Evolutionary conservation across 2,888 invertebrate genomes (phyloP).

Genomic region (Deilephila elpenor): DNA sequence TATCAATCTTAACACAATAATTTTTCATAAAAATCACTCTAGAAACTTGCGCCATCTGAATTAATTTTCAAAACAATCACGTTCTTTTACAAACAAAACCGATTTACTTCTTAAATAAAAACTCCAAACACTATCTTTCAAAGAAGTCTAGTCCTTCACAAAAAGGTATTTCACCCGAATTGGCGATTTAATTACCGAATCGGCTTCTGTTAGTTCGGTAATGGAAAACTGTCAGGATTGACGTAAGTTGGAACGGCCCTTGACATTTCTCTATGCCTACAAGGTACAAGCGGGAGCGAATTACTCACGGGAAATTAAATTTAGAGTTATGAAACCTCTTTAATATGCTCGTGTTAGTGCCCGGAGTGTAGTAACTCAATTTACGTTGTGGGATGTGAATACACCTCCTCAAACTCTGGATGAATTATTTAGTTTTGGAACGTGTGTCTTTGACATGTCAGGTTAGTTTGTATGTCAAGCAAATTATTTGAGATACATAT

Average conservation of each 20-base stretch:
- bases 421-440: not conserved
- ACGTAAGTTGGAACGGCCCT: slow-evolving; percentile 48
- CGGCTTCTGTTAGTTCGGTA: slow-evolving; percentile 36
- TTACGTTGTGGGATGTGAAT: not conserved
- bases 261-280: slow-evolving; percentile 45
- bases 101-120: not conserved
- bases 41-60: not conserved
- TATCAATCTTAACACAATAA: not conserved
- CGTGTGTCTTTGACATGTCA: no score
- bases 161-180: not conserved
- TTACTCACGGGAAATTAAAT: not conserved
- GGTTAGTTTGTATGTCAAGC: no score
- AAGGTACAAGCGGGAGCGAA: slow-evolving; percentile 29
- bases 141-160: not conserved
- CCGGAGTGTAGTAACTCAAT: not conserved
- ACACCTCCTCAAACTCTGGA: not conserved
- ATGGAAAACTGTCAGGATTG: slow-evolving; percentile 40
- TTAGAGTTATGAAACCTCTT: slow-evolving; percentile 1
- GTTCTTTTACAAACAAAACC: not conserved
- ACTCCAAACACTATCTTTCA: not conserved
- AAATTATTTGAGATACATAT: no score
- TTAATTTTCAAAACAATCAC: not conserved
- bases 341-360: slow-evolving; percentile 6
- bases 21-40: not conserved
- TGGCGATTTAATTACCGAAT: slow-evolving; percentile 34